Evolutionary conservation across 2,888 invertebrate genomes (phyloP).

Genomic region (Parapristionchus giblindavisi): DNA sequence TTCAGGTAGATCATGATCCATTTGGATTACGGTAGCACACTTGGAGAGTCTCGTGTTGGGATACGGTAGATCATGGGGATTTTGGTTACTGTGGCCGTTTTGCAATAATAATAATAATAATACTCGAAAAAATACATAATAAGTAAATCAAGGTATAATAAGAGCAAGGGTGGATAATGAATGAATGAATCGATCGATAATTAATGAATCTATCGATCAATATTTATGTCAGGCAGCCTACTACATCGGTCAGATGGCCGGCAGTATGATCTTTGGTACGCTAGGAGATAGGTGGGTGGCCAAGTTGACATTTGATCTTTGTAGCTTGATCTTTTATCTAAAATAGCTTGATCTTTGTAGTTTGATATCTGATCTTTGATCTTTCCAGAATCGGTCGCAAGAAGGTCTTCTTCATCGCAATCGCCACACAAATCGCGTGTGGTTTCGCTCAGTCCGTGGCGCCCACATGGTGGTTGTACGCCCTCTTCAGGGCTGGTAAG

Average conservation of each 20-base stretch:
- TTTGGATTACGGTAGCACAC: too few species aligned
- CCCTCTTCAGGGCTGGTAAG: slow-evolving; percentile 72
- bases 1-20: slow-evolving; percentile 45
- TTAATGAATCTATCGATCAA: background rate
- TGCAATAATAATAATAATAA: too few species aligned
- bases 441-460: slow-evolving; percentile 81
- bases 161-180: too few species aligned
- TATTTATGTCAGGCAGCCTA: slow-evolving; percentile 60
- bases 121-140: too few species aligned
- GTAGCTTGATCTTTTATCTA: background rate
- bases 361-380: background rate
- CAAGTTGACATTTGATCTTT: background rate
- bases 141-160: too few species aligned
- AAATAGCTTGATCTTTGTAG: background rate
- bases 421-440: slow-evolving; percentile 79
- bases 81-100: too few species aligned
- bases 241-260: slow-evolving; percentile 69
- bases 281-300: slow-evolving; percentile 63
- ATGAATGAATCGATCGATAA: too few species aligned
- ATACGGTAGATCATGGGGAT: background rate
- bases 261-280: slow-evolving; percentile 67
- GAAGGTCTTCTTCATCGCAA: slow-evolving; percentile 79
- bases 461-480: slow-evolving; percentile 79
- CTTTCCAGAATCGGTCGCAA: slow-evolving; percentile 80
- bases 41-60: background rate